A percentile compares a stretch with the other conserved stretches of the same genome.
Conservation (phyloP, 2,113 vertebrate genomes). For the Sylvietta virens region DNA sequence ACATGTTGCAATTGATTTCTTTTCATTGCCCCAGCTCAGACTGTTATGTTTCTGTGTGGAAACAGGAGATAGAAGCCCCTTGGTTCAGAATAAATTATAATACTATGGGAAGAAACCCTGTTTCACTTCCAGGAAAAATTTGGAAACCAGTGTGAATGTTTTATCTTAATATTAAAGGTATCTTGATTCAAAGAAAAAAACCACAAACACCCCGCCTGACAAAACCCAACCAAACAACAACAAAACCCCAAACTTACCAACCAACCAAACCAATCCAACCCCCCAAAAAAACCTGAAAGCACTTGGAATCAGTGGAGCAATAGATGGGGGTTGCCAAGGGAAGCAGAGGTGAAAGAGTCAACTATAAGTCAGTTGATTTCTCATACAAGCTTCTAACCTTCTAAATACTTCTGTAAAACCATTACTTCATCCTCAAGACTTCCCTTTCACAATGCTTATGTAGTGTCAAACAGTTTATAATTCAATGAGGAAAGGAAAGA, state of each 20-base stretch:
- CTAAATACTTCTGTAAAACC: not conserved
- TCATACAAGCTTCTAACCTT: not conserved
- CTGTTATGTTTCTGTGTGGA: not conserved
- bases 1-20: not conserved
- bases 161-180: not conserved
- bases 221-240: not conserved
- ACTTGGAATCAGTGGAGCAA: not conserved
- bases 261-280: fast-evolving
- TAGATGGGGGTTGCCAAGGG: not conserved
- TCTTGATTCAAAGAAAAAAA: not conserved
- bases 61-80: not conserved
- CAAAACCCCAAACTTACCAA: not conserved
- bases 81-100: not conserved
- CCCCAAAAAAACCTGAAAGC: not conserved
- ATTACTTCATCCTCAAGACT: not conserved
- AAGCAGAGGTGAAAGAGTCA: not conserved
- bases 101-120: not conserved
- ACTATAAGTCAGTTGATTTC: not conserved
- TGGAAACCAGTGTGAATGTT: not conserved
- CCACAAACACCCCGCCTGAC: not conserved
- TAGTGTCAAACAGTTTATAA: not conserved
- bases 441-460: not conserved
- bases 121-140: not conserved
- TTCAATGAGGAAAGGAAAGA: not conserved
- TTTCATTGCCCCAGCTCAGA: not conserved